These are phyloP conservation scores for Plagiodera versicolora DNA, from an alignment of 2,888 invertebrate genomes.

Conservation along the genomic window DNA sequence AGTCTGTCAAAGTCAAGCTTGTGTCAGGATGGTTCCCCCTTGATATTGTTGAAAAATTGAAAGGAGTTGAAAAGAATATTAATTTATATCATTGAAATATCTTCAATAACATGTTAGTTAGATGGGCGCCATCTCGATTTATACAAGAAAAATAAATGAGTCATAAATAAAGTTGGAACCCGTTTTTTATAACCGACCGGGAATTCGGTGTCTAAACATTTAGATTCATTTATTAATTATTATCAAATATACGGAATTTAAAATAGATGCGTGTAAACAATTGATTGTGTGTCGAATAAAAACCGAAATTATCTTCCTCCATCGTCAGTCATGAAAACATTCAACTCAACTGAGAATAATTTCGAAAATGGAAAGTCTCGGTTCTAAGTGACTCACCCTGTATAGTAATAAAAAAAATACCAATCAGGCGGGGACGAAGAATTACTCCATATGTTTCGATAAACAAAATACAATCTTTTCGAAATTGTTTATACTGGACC, in stretches of 20 bases:
- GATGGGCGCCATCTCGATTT: slow-evolving; percentile 17
- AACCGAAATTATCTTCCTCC: too few species aligned
- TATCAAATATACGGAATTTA: slow-evolving; percentile 26
- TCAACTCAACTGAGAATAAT: too few species aligned
- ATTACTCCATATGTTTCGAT: too few species aligned
- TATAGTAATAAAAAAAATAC: too few species aligned
- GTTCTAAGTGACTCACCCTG: too few species aligned
- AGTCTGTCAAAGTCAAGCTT: too few species aligned
- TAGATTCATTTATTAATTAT: slow-evolving; percentile 27
- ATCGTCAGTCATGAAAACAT: too few species aligned
- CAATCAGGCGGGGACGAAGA: too few species aligned
- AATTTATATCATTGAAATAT: slow-evolving; percentile 5
- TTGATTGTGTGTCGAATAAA: slow-evolving; percentile 5
- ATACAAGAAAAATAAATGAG: slow-evolving; percentile 22
- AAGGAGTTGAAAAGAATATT: background rate
- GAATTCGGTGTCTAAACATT: slow-evolving; percentile 26
- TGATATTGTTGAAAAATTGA: too few species aligned
- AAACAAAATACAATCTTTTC: too few species aligned
- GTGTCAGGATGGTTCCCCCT: too few species aligned
- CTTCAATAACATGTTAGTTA: slow-evolving; percentile 13
- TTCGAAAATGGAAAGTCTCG: background rate
- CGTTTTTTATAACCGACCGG: slow-evolving; percentile 19
- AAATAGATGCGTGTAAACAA: slow-evolving; percentile 26
- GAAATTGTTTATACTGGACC: too few species aligned
- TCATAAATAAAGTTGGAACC: slow-evolving; percentile 18